phyloP scores from a whole-genome alignment of 1,140 invertebrate genomes.

The Homarus americanus region DNA sequence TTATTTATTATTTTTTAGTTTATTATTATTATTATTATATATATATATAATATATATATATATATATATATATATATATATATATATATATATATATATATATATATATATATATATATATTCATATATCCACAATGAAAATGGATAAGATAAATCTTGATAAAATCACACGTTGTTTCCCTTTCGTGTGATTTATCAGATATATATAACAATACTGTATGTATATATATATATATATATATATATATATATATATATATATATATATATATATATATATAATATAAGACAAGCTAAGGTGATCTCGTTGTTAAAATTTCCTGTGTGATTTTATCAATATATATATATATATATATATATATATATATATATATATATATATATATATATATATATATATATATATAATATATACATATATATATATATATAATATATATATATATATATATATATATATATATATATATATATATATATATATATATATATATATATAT shows the following conservation, averaged over 20 bases:
- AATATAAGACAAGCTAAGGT: background rate
- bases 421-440: background rate
- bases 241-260: background rate
- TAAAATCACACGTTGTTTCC: too few species aligned
- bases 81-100: too few species aligned
- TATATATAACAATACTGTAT: background rate
- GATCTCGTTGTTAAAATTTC: background rate
- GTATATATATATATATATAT: too few species aligned
- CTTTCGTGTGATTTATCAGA: too few species aligned
- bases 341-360: conserved; percentile 13
- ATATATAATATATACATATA: too few species aligned
- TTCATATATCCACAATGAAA: too few species aligned
- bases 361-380: conserved; percentile 13
- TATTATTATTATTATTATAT: too few species aligned
- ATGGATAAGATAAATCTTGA: too few species aligned
- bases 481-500: background rate
- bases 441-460: conserved; percentile 4
- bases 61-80: too few species aligned
- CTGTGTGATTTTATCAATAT: too few species aligned
- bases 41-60: background rate
- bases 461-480: background rate
- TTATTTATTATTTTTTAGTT: too few species aligned
- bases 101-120: background rate
- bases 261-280: conserved; percentile 9
- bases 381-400: conserved; percentile 13